Conservation (phyloP, 1,140 invertebrate species). For the Panulirus ornatus region DNA sequence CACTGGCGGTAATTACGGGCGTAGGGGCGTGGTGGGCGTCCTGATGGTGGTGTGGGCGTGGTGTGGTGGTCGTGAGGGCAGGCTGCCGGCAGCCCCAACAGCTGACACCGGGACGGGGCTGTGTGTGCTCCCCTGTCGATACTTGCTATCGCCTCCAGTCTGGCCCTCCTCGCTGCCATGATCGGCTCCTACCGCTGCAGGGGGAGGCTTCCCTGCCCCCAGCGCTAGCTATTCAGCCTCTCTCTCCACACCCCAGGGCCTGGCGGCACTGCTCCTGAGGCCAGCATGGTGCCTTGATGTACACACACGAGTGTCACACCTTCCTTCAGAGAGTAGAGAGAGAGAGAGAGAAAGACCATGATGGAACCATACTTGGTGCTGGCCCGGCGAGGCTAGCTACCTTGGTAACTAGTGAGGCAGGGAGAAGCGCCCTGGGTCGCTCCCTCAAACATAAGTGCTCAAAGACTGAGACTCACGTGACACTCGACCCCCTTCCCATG, state of each 20-base stretch:
- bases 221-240: not conserved
- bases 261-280: not conserved
- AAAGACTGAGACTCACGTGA: no score
- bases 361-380: no score
- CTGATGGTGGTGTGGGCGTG: conserved; percentile 38
- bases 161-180: not conserved
- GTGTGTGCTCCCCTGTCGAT: not conserved
- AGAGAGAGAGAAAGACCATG: no score
- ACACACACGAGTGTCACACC: not conserved
- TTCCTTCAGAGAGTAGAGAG: no score
- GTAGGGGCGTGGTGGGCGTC: conserved; percentile 33
- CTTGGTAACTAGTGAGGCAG: no score
- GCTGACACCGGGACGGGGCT: conserved; percentile 30
- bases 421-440: no score
- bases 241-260: not conserved
- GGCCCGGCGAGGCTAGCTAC: no score
- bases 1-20: not conserved
- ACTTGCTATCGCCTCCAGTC: not conserved
- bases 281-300: not conserved
- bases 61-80: conserved; percentile 17
- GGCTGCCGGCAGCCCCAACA: conserved; percentile 13
- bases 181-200: not conserved
- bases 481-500: not conserved
- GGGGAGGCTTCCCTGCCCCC: not conserved
- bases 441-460: no score